Base-by-base conservation (phyloP, 1,140 invertebrate genomes). In the Ips nitidus region DNA sequence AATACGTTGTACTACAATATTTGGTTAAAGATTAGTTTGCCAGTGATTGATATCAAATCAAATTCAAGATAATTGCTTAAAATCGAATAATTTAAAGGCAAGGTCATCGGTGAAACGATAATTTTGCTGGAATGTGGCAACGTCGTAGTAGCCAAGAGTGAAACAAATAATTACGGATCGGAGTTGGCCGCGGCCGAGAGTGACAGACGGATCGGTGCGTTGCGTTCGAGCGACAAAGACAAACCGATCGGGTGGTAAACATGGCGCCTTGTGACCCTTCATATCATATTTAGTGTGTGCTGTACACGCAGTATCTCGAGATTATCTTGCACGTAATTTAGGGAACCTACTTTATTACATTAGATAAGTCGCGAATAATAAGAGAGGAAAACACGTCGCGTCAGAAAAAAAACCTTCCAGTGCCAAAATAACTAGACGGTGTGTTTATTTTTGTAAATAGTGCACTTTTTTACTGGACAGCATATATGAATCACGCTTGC, bases 261-360 rank as follows among this genome's bases (percentile, higher is more conserved):
- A 79, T 79, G 79, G 79, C 76, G 79, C 75, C 75, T 73, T 73
- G 75, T 74, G 73, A 79, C 77, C 76, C 73, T 78, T 73, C 77
- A 79, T 78, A 80, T 80, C 79, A 76, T 76, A 72, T 75, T 76
- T 77, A 75, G 78, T 76, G 73, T 74, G 71, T 76, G 57, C 52
- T 75, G 70, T 75, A 73, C 65, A 74, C 75, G 73, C 74, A 75
- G 73, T 76, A 75, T 75, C 71, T 75, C 53, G 59, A 69, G 72
- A 74, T 78, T 77, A 75, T 75, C 74, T 73, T 55, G 36, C 70
- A 67, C 69, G 75, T 73, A 71, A 58, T 69, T 65, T 61, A 43
- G 22, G 71, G 71, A 72, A 58, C 66, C 42, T 37, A 55, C n/a
- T 47, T 55, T 55, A 36, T 22, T 55, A 22, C n/a, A 55, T 36